A percentile compares a stretch with the other conserved stretches of the same genome.
Conservation (phyloP, 2,797 vertebrate species). For the Siniperca obscura region DNA sequence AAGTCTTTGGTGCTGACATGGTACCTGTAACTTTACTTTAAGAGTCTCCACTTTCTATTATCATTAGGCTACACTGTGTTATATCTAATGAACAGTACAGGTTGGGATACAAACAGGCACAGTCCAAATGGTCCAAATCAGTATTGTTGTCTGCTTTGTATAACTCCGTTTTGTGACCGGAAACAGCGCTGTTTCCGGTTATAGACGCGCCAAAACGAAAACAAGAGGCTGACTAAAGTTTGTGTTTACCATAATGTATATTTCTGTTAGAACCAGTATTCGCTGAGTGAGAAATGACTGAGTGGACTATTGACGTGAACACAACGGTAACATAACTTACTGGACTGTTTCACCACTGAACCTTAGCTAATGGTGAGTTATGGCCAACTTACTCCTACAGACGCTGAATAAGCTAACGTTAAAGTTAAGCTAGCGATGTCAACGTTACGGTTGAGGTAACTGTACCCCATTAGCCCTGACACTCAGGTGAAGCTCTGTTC, state of each 20-base stretch:
- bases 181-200: neutral
- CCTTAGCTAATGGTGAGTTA: neutral
- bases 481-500: neutral
- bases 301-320: neutral
- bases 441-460: neutral
- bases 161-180: neutral
- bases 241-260: neutral
- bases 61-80: no score
- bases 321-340: neutral
- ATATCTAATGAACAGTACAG: neutral
- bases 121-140: no score
- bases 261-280: neutral
- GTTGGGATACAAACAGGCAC: neutral
- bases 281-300: neutral
- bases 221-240: neutral
- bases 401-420: neutral
- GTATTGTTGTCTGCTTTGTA: neutral
- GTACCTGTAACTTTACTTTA: neutral
- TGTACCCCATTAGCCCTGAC: no score
- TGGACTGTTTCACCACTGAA: neutral
- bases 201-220: conserved; percentile 23
- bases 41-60: neutral
- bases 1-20: neutral
- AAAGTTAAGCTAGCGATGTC: neutral
- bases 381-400: no score